Evolutionary conservation across 2,113 vertebrate genomes (phyloP).

Genomic region (Brienomyrus brachyistius): DNA sequence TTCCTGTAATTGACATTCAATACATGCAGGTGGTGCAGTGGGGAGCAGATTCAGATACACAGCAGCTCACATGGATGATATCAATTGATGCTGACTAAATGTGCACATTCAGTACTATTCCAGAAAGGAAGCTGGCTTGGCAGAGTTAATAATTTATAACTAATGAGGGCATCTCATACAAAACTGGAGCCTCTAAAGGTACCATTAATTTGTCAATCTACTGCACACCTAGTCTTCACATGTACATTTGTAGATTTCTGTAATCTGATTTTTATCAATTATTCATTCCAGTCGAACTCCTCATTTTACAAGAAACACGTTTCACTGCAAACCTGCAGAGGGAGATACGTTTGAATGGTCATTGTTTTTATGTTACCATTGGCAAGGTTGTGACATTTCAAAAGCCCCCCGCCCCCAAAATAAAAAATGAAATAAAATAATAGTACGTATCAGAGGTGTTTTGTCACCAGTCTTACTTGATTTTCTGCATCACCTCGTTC

Average conservation of each 20-base stretch:
- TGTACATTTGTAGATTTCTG: background rate
- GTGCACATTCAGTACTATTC: background rate
- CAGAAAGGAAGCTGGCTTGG: background rate
- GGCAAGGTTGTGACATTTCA: background rate
- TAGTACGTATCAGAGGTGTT: background rate
- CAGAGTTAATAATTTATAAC: background rate
- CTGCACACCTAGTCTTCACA: background rate
- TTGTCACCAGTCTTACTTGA: background rate
- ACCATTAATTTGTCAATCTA: background rate
- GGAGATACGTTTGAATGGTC: background rate
- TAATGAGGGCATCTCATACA: background rate
- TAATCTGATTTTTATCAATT: background rate
- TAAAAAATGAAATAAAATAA: background rate
- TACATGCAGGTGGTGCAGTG: background rate
- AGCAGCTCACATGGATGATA: background rate
- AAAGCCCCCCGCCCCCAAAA: background rate
- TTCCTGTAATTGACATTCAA: background rate
- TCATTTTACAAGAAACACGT: background rate
- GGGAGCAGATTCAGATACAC: background rate
- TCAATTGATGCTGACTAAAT: slow-evolving; percentile 1
- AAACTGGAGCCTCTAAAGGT: background rate
- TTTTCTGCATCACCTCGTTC: background rate
- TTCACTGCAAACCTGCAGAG: background rate
- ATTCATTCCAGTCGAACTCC: background rate
- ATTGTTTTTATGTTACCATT: background rate